Evolutionary conservation across 2,888 invertebrate species (phyloP), one percentile per base, ranked within the genome.

Genomic region (Gonocerus acuteangulatus): DNA sequence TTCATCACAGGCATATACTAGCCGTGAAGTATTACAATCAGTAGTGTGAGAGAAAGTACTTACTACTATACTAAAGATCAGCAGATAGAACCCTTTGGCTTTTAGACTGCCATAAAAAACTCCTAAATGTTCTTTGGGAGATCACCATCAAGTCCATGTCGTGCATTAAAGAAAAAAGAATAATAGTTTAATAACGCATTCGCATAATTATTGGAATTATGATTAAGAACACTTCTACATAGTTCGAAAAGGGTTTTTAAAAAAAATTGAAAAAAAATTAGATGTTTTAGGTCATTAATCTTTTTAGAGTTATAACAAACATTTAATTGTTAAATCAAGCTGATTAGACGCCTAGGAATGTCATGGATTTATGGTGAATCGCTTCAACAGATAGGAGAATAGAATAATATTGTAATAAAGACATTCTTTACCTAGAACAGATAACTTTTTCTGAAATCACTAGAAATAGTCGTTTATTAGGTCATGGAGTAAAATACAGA

Each of bases 331-430:
- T 44, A 39, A 48, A 48, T 59, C 48, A 48, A 59, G 48, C 59
- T 59, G 48, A 57, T 57, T 57, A 57, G 57, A 32, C 27, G 61
- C 45, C 36, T 62, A 62, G 62, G 39, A 42, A 57, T 58, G 63
- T 59, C 63, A 63, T 65, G 65, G 65, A 60, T 65, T 60, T 63
- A 56, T 63, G 65, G 65, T 63, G 65, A 61, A 65, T 45, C 57
- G 65, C 63, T 65, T 65, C 63, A 63, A 60, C 59, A 58, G 59
- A 65, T 65, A 65, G 65, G 65, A 65, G 65, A 62, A 51, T 63
- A 59, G 65, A 63, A 45, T 42, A 61, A 52, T 45, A 44, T 42
- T 54, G 32, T 60, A 45, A 60, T 27, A 61, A 44, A 61, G 15
- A 61, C 52, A 61, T 63, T 60, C 48, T 62, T 61, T 49, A 49